These are phyloP conservation scores for Epinotia demarniana DNA, from an alignment of 2,888 invertebrate species.

Conservation along the genomic window DNA sequence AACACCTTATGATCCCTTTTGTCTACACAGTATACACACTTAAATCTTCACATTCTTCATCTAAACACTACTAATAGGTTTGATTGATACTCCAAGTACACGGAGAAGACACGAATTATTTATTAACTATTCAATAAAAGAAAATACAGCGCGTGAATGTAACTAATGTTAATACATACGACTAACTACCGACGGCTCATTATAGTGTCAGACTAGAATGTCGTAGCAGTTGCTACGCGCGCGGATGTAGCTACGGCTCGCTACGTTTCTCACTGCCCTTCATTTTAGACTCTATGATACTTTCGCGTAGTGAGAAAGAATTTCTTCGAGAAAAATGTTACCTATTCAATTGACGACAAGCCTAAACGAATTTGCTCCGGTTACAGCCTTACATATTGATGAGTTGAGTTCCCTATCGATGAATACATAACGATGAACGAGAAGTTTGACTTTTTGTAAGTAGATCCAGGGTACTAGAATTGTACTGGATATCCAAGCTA, in stretches of 20 bases:
- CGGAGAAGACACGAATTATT: neutral
- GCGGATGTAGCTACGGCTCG: slow-evolving; percentile 31
- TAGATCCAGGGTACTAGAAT: too few species aligned
- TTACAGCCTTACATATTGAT: neutral
- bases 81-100: neutral
- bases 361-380: neutral
- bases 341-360: neutral
- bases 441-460: neutral
- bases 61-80: neutral
- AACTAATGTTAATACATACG: neutral
- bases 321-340: neutral
- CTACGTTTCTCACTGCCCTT: slow-evolving; percentile 23
- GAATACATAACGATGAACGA: neutral
- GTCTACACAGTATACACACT: too few species aligned
- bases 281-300: neutral
- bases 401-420: neutral
- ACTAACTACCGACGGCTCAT: neutral
- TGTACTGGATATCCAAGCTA: too few species aligned
- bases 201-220: neutral
- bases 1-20: neutral
- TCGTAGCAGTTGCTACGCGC: slow-evolving; percentile 42
- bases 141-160: neutral
- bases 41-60: too few species aligned
- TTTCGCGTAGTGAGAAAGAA: neutral
- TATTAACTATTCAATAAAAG: neutral